phyloP scores from a whole-genome alignment of 2,797 vertebrate genomes.

The Cercopithecus petaurista region DNA sequence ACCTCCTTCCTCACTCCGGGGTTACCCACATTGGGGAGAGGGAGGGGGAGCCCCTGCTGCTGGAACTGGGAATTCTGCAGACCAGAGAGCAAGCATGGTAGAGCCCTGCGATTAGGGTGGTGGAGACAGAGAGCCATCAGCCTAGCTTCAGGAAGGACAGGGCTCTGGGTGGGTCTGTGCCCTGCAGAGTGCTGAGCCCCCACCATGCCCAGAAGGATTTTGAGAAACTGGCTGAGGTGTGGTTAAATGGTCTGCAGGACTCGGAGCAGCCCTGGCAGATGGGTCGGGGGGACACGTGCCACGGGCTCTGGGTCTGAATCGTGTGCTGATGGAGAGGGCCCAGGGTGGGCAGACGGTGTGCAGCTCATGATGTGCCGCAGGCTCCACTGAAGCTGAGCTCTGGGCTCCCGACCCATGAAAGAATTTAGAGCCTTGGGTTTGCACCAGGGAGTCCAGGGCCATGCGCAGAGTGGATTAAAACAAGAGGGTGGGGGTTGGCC shows the following conservation, averaged over 20 bases:
- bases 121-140: neutral
- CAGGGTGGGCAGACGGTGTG: neutral
- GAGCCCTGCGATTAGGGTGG: neutral
- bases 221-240: neutral
- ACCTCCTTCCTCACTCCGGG: too few species aligned
- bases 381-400: neutral
- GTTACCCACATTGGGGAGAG: too few species aligned
- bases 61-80: neutral
- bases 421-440: neutral
- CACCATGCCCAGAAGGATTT: neutral
- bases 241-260: neutral
- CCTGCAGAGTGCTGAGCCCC: neutral
- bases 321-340: neutral
- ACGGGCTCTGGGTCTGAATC: too few species aligned
- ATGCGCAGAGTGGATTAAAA: neutral
- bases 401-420: neutral
- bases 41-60: neutral
- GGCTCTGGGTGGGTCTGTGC: neutral
- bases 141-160: fast-evolving
- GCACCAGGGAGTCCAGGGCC: neutral
- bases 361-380: neutral
- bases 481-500: neutral
- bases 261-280: neutral
- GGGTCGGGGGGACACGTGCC: neutral
- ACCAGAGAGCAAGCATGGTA: neutral